Evolutionary conservation across 1,140 invertebrate species (phyloP), one percentile per base, ranked within the genome.

Genomic region (Ladona fulva): DNA sequence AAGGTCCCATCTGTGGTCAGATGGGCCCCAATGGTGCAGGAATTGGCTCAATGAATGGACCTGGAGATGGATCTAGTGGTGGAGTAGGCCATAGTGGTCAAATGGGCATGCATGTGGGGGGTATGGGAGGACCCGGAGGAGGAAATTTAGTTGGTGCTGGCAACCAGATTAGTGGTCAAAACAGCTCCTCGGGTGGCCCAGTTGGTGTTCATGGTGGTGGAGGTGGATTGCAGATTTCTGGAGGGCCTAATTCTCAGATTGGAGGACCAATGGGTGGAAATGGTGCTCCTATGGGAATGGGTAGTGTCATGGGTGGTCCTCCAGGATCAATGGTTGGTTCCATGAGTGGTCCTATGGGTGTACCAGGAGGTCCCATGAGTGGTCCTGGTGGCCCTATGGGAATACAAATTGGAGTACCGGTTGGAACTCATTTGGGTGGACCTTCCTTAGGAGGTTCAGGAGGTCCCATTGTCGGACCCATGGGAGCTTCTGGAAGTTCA

Each of bases 341-440:
- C 74, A 80, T 80, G 73, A 83, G 83, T 78, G 79, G 79, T 75
- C 82, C 82, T 78, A 83, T 83, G 81, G 81, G 79, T 77, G 84
- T 87, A 29, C 84, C 87, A 77, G 87, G 89, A 79, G 87, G 86
- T 74, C 86, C 87, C 37, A 90, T 90, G 87, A 42, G 80, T 73
- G 79, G 78, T 3, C 77, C 79, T 24, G 79, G 80, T 78, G 81
- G 80, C 24, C 80, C 80, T 14, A 86, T 88, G 80, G 83, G 82
- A 73, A 66, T 66, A 22, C n/a, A 16, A 16, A 66, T 66, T 16
- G 52, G 52, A 19, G 52, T 3, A 22, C 52, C 52, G 5, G 52
- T 66, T 16, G 52, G 52, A 19, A 66, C 16, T 22, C 52, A 16
- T 16, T 19, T 66, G 12, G 52, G 52, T 3, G 52, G 52, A 3